A percentile compares a stretch with the other conserved stretches of the same genome.
phyloP scores from a whole-genome alignment of 2,888 invertebrate species.

The Apodemia zela region DNA sequence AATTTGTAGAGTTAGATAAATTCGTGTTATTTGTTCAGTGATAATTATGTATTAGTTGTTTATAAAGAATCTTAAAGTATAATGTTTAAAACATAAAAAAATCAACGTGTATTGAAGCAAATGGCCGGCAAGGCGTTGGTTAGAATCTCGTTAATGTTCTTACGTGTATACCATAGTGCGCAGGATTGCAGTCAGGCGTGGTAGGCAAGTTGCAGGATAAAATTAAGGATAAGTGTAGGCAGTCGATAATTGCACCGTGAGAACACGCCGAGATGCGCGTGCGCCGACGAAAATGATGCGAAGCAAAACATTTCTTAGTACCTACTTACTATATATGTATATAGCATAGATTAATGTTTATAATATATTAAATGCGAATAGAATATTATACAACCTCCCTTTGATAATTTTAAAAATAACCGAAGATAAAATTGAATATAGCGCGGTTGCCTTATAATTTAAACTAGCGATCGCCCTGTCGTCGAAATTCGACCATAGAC shows the following conservation, averaged over 20 bases:
- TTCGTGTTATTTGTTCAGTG: too few relatives aligned
- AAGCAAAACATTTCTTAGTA: constrained; percentile 15
- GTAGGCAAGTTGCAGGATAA: constrained; percentile 52
- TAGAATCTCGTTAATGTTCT: constrained; percentile 8
- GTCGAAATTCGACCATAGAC: too few relatives aligned
- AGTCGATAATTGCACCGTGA: constrained; percentile 74
- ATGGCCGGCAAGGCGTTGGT: background rate
- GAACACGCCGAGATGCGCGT: constrained; percentile 45
- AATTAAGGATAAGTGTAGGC: constrained; percentile 72
- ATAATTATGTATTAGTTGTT: too few relatives aligned
- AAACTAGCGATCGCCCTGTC: too few relatives aligned
- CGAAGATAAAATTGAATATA: too few relatives aligned
- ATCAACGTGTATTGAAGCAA: background rate
- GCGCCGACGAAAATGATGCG: constrained; percentile 34
- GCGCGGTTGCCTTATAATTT: too few relatives aligned
- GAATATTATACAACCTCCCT: too few relatives aligned
- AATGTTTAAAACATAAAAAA: background rate
- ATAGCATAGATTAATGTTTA: background rate
- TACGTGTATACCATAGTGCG: constrained; percentile 13
- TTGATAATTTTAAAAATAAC: too few relatives aligned
- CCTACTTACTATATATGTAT: too few relatives aligned
- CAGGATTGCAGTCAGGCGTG: constrained; percentile 22
- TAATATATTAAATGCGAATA: too few relatives aligned
- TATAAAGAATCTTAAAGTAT: background rate
- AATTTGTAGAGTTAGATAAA: too few relatives aligned